Conservation (phyloP, 2,113 vertebrate genomes). For the Vidua chalybeata region DNA sequence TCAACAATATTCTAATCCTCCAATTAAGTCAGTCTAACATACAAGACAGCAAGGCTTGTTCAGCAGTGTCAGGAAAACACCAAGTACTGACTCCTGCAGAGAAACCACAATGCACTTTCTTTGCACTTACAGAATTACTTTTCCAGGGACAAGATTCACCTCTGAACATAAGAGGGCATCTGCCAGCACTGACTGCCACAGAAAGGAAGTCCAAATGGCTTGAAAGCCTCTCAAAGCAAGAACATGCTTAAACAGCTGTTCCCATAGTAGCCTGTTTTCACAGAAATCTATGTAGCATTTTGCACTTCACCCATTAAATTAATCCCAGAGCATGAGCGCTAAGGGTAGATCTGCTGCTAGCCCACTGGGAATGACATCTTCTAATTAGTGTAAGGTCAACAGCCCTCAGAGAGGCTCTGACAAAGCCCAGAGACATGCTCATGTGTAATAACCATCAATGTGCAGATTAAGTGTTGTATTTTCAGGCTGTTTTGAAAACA, state of each 20-base stretch:
- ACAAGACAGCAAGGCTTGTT: background rate
- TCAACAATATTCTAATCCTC: background rate
- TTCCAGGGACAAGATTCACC: background rate
- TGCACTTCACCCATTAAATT: background rate
- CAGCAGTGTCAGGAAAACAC: background rate
- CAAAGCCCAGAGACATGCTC: background rate
- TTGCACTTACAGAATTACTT: background rate
- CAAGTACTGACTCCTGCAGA: background rate
- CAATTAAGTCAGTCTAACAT: background rate
- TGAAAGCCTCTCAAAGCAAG: background rate
- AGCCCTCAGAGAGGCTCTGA: background rate
- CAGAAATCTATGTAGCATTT: background rate
- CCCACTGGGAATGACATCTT: background rate
- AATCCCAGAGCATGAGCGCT: background rate
- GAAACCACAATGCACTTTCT: background rate
- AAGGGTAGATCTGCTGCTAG: background rate
- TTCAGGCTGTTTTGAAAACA: background rate
- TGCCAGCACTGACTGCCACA: background rate
- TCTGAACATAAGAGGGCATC: background rate
- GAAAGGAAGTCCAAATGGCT: background rate
- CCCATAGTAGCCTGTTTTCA: background rate
- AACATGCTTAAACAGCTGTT: background rate
- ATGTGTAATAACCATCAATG: background rate
- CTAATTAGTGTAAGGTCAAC: background rate
- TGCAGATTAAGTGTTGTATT: background rate